Conservation (phyloP, 2,797 vertebrate species). For the Rallus crepitans region DNA sequence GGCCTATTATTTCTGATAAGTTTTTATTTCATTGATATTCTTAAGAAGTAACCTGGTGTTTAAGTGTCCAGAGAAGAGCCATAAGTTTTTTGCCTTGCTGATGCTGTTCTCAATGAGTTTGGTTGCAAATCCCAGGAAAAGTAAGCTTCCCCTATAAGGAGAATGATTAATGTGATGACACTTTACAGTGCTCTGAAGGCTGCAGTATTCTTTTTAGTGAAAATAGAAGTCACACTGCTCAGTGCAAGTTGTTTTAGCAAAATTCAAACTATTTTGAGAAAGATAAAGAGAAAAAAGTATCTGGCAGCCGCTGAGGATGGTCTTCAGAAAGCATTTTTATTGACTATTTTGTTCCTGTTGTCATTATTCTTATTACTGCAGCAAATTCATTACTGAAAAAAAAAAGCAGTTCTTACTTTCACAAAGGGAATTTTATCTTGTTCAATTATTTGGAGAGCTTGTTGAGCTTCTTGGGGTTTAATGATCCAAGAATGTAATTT, state of each 20-base stretch:
- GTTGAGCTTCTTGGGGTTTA: background rate
- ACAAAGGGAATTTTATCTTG: background rate
- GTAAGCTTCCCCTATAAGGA: background rate
- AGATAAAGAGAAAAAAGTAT: background rate
- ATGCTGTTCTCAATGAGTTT: background rate
- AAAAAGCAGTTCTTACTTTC: background rate
- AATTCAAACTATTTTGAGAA: background rate
- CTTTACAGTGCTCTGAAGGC: background rate
- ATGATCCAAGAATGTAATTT: background rate
- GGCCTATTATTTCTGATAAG: background rate
- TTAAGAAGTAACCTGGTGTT: background rate
- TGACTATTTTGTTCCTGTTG: background rate
- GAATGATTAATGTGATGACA: background rate
- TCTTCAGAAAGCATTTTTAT: background rate
- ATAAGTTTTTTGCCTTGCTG: background rate
- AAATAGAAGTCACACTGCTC: background rate
- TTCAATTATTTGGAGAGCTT: background rate
- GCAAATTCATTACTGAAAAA: background rate
- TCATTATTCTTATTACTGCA: background rate
- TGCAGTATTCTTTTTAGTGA: background rate
- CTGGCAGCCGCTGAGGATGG: background rate
- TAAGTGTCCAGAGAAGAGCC: background rate
- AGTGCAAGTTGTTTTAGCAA: background rate
- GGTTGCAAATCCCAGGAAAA: background rate
- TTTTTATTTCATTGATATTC: background rate